These are phyloP conservation scores for Boulengeromyrus knoepffleri DNA, from an alignment of 2,113 vertebrate genomes.

Conservation along the genomic window DNA sequence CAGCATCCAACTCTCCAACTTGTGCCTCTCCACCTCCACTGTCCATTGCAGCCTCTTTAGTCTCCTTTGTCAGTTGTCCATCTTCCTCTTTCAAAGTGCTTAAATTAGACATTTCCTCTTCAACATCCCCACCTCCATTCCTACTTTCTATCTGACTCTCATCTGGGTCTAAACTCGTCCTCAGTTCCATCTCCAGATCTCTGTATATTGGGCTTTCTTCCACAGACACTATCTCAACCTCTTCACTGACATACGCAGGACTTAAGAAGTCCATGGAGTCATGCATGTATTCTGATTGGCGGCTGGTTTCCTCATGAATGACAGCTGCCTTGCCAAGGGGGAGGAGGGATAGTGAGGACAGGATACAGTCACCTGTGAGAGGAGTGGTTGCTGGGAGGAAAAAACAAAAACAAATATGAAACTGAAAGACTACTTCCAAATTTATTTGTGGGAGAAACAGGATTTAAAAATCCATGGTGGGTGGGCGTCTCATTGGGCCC, in stretches of 20 bases:
- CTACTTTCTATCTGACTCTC: background rate
- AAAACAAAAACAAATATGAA: background rate
- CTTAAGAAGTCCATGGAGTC: conserved; percentile 24
- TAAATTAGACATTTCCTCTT: background rate
- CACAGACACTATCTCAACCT: conserved; percentile 9
- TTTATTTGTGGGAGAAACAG: background rate
- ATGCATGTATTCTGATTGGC: background rate
- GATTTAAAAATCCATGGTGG: background rate
- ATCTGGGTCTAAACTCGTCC: background rate
- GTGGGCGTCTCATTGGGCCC: background rate
- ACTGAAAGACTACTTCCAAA: background rate
- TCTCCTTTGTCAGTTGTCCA: background rate
- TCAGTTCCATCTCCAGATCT: conserved; percentile 5
- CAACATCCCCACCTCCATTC: background rate
- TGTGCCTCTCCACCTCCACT: background rate
- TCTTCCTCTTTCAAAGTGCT: background rate
- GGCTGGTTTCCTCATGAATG: conserved; percentile 35
- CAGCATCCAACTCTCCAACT: background rate
- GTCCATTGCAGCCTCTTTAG: background rate
- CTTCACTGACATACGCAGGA: background rate
- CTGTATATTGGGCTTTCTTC: background rate
- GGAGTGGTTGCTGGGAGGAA: conserved; percentile 36
- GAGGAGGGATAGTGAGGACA: conserved; percentile 54
- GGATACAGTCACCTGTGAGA: conserved; percentile 57
- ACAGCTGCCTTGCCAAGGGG: conserved; percentile 54